A percentile compares a stretch with the other conserved stretches of the same genome.
These are phyloP conservation scores for Carollia perspicillata DNA, from an alignment of 2,113 vertebrate species.

Conservation along the genomic window DNA sequence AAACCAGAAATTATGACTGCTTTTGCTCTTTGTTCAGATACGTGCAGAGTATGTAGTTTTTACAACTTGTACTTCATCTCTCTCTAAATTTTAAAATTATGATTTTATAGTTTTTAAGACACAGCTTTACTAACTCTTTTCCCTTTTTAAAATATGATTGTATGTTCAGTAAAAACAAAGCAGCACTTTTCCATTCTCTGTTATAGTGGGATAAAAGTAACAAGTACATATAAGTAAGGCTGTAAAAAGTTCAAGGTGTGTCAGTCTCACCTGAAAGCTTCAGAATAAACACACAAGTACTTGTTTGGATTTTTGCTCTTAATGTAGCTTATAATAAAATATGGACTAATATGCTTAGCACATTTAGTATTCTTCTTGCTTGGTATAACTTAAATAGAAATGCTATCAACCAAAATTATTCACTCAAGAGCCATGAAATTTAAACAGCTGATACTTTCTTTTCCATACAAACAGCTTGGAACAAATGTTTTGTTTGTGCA, in stretches of 20 bases:
- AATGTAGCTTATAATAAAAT: slow-evolving; percentile 36
- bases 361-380: slow-evolving; percentile 33
- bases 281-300: neutral
- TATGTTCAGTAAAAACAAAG: slow-evolving; percentile 7
- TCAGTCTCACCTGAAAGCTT: neutral
- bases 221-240: neutral
- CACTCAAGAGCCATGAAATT: slow-evolving; percentile 36
- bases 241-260: slow-evolving; percentile 6
- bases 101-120: slow-evolving; percentile 30
- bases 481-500: slow-evolving; percentile 78
- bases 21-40: neutral
- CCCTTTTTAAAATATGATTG: neutral
- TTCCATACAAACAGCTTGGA: slow-evolving; percentile 65
- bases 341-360: neutral
- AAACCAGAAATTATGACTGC: neutral
- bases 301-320: slow-evolving; percentile 39
- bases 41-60: neutral
- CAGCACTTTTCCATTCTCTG: neutral
- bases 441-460: slow-evolving; percentile 69
- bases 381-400: slow-evolving; percentile 47
- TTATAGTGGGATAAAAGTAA: neutral
- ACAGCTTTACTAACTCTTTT: neutral
- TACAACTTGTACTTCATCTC: slow-evolving; percentile 7
- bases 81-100: slow-evolving; percentile 31
- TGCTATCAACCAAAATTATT: neutral